These are phyloP conservation scores for Zaprionus vittiger DNA, from an alignment of 1,140 invertebrate genomes.

Conservation along the genomic window DNA sequence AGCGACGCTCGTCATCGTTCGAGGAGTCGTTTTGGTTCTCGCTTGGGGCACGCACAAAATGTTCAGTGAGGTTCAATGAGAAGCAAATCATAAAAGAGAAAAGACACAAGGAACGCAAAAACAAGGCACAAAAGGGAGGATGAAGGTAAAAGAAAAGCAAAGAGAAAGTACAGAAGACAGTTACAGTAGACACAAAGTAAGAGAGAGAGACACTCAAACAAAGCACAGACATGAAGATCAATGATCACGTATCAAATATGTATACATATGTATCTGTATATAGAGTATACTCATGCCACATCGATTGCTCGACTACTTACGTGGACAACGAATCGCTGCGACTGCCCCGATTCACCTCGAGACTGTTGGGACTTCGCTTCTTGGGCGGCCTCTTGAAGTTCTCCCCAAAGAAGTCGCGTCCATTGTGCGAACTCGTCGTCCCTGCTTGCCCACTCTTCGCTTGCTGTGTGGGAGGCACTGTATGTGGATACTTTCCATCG, in stretches of 20 bases:
- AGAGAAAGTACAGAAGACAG: constrained; percentile 52
- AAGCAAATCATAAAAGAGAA: constrained; percentile 62
- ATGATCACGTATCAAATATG: constrained; percentile 22
- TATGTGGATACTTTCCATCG: constrained; percentile 80
- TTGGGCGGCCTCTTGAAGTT: constrained; percentile 51
- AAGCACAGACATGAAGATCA: constrained; percentile 60
- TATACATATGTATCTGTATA: constrained; percentile 10
- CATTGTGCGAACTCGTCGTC: constrained; percentile 54
- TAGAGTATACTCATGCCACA: constrained; percentile 1
- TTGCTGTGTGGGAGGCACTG: constrained; percentile 75
- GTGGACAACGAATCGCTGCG: constrained; percentile 71
- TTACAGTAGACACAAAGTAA: constrained; percentile 28
- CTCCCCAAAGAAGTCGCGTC: constrained; percentile 67
- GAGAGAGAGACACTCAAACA: constrained; percentile 21
- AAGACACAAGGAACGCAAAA: constrained; percentile 46
- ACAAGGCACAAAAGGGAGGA: constrained; percentile 43
- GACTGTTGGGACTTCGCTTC: constrained; percentile 59
- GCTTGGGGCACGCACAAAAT: constrained; percentile 69
- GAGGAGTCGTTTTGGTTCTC: constrained; percentile 75
- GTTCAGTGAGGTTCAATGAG: constrained; percentile 71
- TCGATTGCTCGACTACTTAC: constrained; percentile 62
- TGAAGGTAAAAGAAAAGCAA: constrained; percentile 32
- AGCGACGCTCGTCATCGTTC: constrained; percentile 80
- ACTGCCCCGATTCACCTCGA: constrained; percentile 78
- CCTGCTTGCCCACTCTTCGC: constrained; percentile 58